Base-by-base conservation (phyloP, 1,140 invertebrate species). In the Zaprionus africanus region DNA sequence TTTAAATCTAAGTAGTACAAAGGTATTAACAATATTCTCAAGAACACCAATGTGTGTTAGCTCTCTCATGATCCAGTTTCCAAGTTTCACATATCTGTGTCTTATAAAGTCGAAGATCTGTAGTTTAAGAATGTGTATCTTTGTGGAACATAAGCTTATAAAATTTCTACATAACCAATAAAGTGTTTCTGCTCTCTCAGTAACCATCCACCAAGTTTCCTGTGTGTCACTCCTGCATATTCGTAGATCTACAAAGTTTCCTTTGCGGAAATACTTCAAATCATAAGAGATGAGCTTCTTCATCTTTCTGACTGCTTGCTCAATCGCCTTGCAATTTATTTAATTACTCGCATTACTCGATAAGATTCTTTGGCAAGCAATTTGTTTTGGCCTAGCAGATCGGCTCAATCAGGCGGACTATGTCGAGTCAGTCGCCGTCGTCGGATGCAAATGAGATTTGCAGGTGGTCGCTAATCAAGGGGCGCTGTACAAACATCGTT, bases 381-480 rank as follows among this genome's bases (percentile, higher is more conserved):
- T 38, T 66, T 46, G 63, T 58, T 57, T 17, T 17, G 12, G 53
- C 63, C 22, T 34, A n/a, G 12, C 36, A 17, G 24, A 19, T 28
- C 38, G 34, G 24, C 38, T 24, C 63, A 58, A 66, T 43, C 64
- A 66, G 46, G 46, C 46, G 46, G 17, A 24, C 11, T 22, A 24
- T 24, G 22, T 12, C 46, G 46, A 22, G 46, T 3, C 46, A 13
- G 17, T 7, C 19, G 58, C 13, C 60, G 46, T 54, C 26, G 58
- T 70, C 53, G 43, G 36, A 76, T 73, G 64, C 57, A 83, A 87
- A 84, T 84, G 74, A 69, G 71, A 73, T 73, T 84, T 79, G 81
- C 84, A 88, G 84, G 81, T 88, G 84, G 85, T 90, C 81, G 85
- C 85, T 83, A 85, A 85, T 85, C 82, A 85, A 85, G 77, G 81